Evolutionary conservation across 2,888 invertebrate genomes (phyloP).

Genomic region (Limnephilus auricula): DNA sequence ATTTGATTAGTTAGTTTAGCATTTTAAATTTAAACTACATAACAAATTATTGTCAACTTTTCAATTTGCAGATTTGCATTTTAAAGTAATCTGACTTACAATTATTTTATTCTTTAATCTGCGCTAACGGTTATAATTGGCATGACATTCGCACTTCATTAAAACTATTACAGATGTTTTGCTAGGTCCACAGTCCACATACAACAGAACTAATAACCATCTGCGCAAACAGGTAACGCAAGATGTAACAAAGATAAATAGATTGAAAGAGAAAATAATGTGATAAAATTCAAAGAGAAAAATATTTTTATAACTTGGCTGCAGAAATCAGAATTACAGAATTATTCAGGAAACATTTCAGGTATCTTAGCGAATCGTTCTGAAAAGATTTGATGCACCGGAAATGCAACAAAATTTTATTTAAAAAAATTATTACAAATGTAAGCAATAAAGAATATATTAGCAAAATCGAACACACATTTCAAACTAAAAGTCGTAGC

Average conservation of each 20-base stretch:
- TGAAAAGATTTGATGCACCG: too few species aligned
- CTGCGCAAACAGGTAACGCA: not conserved
- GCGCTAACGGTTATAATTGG: not conserved
- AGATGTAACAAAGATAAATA: not conserved
- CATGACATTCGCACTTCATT: not conserved
- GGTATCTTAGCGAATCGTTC: too few species aligned
- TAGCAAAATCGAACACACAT: too few species aligned
- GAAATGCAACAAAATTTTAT: too few species aligned
- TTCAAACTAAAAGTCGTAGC: too few species aligned
- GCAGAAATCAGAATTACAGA: too few species aligned
- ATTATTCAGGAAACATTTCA: too few species aligned
- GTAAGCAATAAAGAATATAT: too few species aligned
- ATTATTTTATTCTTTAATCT: not conserved
- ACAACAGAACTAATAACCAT: not conserved
- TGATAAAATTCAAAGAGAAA: not conserved
- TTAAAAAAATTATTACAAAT: too few species aligned
- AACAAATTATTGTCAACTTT: not conserved
- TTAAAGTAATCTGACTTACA: not conserved
- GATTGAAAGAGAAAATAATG: not conserved
- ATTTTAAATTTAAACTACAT: not conserved
- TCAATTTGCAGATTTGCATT: not conserved
- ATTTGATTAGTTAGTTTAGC: not conserved
- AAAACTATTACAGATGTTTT: not conserved
- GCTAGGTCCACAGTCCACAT: not conserved
- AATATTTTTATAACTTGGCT: not conserved